Percentiles rank a stretch among this genome's conserved stretches.
Evolutionary conservation across 1,140 invertebrate species (phyloP).

Genomic region (Neoseiulus cucumeris): DNA sequence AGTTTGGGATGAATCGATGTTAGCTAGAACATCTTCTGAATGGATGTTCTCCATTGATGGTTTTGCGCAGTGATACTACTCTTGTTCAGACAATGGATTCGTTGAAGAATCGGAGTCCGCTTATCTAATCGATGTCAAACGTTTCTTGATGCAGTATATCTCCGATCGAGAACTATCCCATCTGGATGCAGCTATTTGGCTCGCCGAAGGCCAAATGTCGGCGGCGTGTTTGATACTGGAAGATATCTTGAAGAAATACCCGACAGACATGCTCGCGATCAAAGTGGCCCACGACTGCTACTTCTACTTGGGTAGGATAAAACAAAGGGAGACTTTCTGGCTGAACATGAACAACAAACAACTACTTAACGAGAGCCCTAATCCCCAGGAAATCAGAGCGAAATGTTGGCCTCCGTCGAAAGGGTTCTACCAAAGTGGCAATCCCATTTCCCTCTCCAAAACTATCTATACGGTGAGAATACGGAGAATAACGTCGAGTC

Average conservation of each 20-base stretch:
- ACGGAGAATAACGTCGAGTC: not conserved
- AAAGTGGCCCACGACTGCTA: constrained; percentile 37
- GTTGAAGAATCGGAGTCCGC: too few relatives aligned
- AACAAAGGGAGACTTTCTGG: too few relatives aligned
- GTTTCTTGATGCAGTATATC: constrained; percentile 31
- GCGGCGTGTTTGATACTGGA: constrained; percentile 31
- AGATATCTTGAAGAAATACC: constrained; percentile 30
- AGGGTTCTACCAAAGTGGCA: constrained; percentile 32
- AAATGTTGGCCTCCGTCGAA: constrained; percentile 33
- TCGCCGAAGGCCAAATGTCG: constrained; percentile 17
- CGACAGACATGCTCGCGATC: constrained; percentile 34
- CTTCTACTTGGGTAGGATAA: constrained; percentile 31
- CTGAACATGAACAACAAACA: too few relatives aligned
- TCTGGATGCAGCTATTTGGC: constrained; percentile 21
- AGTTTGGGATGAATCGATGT: not conserved
- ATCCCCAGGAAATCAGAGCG: constrained; percentile 18
- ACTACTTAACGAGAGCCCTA: too few relatives aligned
- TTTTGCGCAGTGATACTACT: too few relatives aligned
- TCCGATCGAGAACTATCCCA: constrained; percentile 30
- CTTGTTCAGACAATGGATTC: too few relatives aligned
- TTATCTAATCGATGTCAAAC: constrained; percentile 26
- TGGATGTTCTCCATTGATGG: too few relatives aligned
- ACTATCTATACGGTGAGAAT: constrained; percentile 22
- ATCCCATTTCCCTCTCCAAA: constrained; percentile 28
- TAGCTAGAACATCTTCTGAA: not conserved